Conservation (phyloP, 92 coral and sea anemone species). For the Zoanthus solanderi region DNA sequence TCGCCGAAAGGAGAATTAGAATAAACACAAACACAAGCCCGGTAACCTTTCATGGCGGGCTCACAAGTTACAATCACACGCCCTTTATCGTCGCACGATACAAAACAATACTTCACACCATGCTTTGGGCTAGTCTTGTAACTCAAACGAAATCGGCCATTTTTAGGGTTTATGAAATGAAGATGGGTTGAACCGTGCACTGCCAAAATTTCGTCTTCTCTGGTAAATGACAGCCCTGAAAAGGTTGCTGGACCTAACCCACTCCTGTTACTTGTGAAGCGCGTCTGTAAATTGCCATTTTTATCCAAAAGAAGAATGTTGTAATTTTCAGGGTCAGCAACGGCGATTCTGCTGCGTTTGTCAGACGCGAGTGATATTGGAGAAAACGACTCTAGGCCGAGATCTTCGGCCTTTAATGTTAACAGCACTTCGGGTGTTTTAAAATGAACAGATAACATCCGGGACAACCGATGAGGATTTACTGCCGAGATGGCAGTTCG, state of each 20-base stretch:
- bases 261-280: conserved; percentile 63
- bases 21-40: conserved; percentile 85
- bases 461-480: conserved; percentile 40
- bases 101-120: conserved; percentile 85
- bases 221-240: conserved; percentile 85
- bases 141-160: conserved; percentile 82
- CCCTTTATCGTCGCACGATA: conserved; percentile 71
- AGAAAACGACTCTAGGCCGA: conserved; percentile 82
- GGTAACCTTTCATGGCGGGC: conserved; percentile 76
- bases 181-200: conserved; percentile 84
- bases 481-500: neutral
- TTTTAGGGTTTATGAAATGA: conserved; percentile 71
- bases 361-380: conserved; percentile 89
- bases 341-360: conserved; percentile 70
- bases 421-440: conserved; percentile 60
- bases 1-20: conserved; percentile 84
- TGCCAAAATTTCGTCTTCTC: conserved; percentile 68
- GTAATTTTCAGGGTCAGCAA: conserved; percentile 88
- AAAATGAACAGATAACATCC: conserved; percentile 58
- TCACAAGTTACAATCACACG: conserved; percentile 84
- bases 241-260: conserved; percentile 74
- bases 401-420: conserved; percentile 62
- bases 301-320: conserved; percentile 74
- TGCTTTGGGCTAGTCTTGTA: conserved; percentile 75
- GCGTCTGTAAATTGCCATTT: conserved; percentile 67